These are phyloP conservation scores for Holothuria scabra DNA, from an alignment of 53 echinoderm and acorn worm genomes.

Conservation along the genomic window DNA sequence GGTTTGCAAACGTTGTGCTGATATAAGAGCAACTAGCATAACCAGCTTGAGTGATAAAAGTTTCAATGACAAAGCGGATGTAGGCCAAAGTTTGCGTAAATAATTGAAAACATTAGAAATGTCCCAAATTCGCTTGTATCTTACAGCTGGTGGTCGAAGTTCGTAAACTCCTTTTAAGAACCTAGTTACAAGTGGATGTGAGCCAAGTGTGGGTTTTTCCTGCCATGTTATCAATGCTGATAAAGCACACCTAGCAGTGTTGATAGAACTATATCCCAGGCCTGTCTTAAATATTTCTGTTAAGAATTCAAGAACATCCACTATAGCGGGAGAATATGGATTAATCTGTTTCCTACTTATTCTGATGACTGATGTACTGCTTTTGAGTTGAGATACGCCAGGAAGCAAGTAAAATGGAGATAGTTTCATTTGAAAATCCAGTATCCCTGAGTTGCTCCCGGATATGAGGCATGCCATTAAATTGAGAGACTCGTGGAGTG, in stretches of 20 bases:
- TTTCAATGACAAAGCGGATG: neutral
- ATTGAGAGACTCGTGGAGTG: conserved; percentile 10
- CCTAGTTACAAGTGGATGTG: no score
- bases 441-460: conserved; percentile 8
- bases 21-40: neutral
- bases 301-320: conserved; percentile 40
- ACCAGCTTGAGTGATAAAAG: neutral
- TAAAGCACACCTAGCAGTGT: conserved; percentile 42
- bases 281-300: conserved; percentile 48
- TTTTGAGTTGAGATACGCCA: no score
- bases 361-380: no score
- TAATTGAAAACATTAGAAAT: conserved; percentile 1
- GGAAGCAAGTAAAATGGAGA: no score
- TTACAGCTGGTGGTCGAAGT: no score
- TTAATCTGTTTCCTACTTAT: conserved; percentile 8
- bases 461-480: conserved; percentile 42
- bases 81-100: neutral
- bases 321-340: conserved; percentile 38
- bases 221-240: neutral
- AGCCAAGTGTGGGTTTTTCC: neutral
- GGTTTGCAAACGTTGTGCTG: neutral
- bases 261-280: conserved; percentile 44
- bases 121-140: conserved; percentile 3
- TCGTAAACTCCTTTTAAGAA: conserved; percentile 6
- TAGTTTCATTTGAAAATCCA: no score